Conservation (phyloP, 2,888 invertebrate species). For the Ichneumoninae sp. region DNA sequence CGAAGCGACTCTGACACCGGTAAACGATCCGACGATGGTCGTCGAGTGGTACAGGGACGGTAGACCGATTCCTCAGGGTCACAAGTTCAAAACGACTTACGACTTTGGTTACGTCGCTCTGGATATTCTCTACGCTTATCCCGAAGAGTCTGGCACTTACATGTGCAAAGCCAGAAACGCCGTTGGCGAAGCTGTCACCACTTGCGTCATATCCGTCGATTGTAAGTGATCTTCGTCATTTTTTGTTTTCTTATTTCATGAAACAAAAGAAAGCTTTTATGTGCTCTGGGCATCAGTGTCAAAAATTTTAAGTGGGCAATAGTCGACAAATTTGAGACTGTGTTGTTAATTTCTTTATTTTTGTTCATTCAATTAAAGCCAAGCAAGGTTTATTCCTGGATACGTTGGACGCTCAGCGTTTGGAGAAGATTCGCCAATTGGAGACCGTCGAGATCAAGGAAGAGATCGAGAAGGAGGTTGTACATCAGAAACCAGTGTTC, state of each 20-base stretch:
- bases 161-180: conserved; percentile 98
- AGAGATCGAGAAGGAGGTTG: conserved; percentile 90
- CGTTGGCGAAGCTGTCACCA: conserved; percentile 97
- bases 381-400: conserved; percentile 94
- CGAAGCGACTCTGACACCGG: conserved; percentile 97
- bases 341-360: conserved; percentile 38
- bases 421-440: conserved; percentile 94
- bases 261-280: conserved; percentile 22
- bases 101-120: conserved; percentile 99
- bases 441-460: conserved; percentile 93
- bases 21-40: conserved; percentile 99
- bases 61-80: conserved; percentile 95
- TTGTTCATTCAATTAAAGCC: conserved; percentile 85
- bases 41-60: conserved; percentile 99
- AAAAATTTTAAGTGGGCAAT: conserved; percentile 33
- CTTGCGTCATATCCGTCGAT: conserved; percentile 94
- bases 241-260: not conserved
- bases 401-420: conserved; percentile 95
- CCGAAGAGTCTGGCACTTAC: conserved; percentile 98
- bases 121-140: conserved; percentile 97
- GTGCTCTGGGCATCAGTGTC: conserved; percentile 15
- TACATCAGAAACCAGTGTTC: conserved; percentile 94
- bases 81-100: conserved; percentile 97
- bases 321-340: conserved; percentile 29
- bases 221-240: conserved; percentile 86